A percentile compares a stretch with the other conserved stretches of the same genome.
Evolutionary conservation across 2,888 invertebrate genomes (phyloP).

Genomic region (Drosophila basisetae): DNA sequence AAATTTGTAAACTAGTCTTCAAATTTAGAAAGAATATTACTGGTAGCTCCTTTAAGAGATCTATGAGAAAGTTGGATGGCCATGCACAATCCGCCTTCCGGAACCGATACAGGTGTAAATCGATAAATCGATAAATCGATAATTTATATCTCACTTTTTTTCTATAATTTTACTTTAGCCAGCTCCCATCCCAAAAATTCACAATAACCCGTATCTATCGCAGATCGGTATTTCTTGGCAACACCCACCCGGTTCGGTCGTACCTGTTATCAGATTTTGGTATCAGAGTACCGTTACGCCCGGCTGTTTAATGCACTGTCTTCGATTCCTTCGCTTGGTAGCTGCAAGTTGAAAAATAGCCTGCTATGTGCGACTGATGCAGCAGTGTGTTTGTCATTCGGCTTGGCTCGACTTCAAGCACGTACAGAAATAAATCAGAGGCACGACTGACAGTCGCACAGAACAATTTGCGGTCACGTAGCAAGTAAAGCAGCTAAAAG

Average conservation of each 20-base stretch:
- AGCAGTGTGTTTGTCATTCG: constrained; percentile 31
- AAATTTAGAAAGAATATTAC: no score
- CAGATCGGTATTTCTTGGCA: background rate
- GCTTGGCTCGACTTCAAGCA: constrained; percentile 5
- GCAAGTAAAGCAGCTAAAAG: background rate
- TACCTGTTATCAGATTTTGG: background rate
- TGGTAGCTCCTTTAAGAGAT: no score
- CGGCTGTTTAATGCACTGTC: background rate
- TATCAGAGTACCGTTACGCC: background rate
- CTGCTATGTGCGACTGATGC: no score
- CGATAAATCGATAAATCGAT: no score
- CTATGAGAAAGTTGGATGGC: no score
- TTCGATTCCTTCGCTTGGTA: background rate
- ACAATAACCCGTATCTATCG: no score
- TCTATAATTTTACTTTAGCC: no score
- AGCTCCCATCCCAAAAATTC: no score
- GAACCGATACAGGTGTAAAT: no score
- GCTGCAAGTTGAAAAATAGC: background rate
- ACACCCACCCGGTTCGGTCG: background rate
- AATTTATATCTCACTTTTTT: background rate
- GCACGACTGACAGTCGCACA: constrained; percentile 33
- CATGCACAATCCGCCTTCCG: no score
- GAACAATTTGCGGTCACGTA: constrained; percentile 48
- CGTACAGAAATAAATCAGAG: constrained; percentile 55
- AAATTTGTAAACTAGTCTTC: no score